Conservation (phyloP, 35 echinoderm and acorn worm genomes). For the Heliocidaris tuberculata region DNA sequence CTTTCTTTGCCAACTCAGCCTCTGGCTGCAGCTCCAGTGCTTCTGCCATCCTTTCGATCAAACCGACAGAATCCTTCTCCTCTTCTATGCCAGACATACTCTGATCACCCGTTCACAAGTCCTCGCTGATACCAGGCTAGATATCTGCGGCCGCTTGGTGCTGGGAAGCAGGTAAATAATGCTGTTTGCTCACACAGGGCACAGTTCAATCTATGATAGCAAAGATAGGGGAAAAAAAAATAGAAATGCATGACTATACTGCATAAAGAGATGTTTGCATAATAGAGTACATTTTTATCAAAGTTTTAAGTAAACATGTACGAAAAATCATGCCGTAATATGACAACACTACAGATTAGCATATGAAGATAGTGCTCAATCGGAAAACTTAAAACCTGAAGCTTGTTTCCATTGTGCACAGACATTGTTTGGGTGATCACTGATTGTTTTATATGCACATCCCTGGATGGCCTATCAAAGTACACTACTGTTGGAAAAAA, state of each 20-base stretch:
- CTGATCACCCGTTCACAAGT: not conserved
- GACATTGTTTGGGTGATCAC: not conserved
- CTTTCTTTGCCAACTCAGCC: not conserved
- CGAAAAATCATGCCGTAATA: not conserved
- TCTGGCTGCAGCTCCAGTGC: not conserved
- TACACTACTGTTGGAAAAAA: not conserved
- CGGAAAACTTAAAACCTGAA: not conserved
- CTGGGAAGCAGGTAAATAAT: not conserved
- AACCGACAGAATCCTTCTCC: constrained; percentile 19
- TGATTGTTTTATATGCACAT: not conserved
- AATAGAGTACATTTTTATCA: not conserved
- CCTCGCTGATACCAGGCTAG: not conserved
- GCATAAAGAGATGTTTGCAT: not conserved
- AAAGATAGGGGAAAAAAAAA: not conserved
- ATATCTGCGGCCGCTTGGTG: not conserved
- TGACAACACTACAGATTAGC: not conserved
- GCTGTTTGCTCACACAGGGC: not conserved
- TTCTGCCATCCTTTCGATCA: constrained; percentile 31
- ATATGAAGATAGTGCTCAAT: not conserved
- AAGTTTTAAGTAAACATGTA: not conserved
- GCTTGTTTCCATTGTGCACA: not conserved
- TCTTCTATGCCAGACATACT: constrained; percentile 23
- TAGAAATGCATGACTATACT: not conserved
- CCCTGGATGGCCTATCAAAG: not conserved
- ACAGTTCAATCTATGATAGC: not conserved